phyloP scores from a whole-genome alignment of 2,797 vertebrate genomes.

The Malacoraja senta region DNA sequence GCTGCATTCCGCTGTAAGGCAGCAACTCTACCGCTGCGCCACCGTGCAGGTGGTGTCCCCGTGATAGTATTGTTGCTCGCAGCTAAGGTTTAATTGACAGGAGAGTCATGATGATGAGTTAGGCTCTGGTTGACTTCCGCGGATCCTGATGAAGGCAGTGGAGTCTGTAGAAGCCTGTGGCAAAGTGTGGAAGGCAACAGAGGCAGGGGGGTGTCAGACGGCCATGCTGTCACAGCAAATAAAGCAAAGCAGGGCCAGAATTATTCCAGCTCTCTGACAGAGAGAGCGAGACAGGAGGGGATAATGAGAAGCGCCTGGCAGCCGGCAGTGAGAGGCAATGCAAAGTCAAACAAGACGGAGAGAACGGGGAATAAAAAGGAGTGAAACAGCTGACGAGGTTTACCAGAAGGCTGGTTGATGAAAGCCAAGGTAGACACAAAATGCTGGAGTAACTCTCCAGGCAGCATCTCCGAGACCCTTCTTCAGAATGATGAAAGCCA shows the following conservation, averaged over 20 bases:
- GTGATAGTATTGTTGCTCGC: not conserved
- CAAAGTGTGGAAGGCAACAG: not conserved
- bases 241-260: not conserved
- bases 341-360: not conserved
- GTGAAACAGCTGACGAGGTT: not conserved
- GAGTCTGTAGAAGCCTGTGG: not conserved
- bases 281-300: not conserved
- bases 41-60: too few species aligned
- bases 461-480: too few species aligned
- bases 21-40: too few species aligned
- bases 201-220: not conserved
- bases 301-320: not conserved
- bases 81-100: constrained; percentile 17
- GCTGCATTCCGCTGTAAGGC: too few species aligned
- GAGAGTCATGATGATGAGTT: not conserved
- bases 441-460: too few species aligned
- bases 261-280: not conserved
- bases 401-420: too few species aligned
- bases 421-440: too few species aligned
- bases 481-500: too few species aligned
- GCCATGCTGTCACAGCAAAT: not conserved
- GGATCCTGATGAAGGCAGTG: too few species aligned
- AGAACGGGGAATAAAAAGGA: not conserved
- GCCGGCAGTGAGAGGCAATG: not conserved
- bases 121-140: not conserved